Evolutionary conservation across 2,888 invertebrate species (phyloP).

Genomic region (Polydrusus tereticollis): DNA sequence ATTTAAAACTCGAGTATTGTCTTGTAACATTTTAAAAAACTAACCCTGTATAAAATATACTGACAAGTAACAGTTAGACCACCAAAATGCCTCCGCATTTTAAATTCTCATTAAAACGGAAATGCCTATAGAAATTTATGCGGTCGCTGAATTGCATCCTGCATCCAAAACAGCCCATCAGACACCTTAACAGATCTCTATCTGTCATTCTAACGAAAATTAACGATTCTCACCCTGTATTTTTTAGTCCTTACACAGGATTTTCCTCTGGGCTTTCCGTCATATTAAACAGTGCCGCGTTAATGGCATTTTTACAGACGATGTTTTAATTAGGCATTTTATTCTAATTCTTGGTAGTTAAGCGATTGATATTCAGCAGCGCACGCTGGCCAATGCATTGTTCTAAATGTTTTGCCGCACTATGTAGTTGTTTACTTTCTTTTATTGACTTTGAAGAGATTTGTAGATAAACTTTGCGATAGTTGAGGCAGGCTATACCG

Average conservation of each 20-base stretch:
- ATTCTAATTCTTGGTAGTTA: slow-evolving; percentile 31
- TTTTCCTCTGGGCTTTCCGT: slow-evolving; percentile 35
- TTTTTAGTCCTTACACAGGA: slow-evolving; percentile 35
- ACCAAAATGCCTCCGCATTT: background rate
- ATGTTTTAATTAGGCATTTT: slow-evolving; percentile 42
- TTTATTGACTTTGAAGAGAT: too few species aligned
- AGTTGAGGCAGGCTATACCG: too few species aligned
- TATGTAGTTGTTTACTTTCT: background rate
- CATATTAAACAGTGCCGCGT: slow-evolving; percentile 44
- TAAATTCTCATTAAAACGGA: slow-evolving; percentile 47
- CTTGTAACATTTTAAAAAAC: too few species aligned
- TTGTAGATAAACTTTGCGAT: too few species aligned
- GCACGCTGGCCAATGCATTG: slow-evolving; percentile 8
- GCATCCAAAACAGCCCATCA: slow-evolving; percentile 44
- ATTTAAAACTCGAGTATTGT: too few species aligned
- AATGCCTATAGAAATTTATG: slow-evolving; percentile 51
- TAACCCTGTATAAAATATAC: background rate
- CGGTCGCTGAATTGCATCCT: slow-evolving; percentile 46
- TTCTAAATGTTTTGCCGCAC: background rate
- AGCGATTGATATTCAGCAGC: slow-evolving; percentile 8
- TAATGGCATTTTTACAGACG: slow-evolving; percentile 38
- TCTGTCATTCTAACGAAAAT: slow-evolving; percentile 42
- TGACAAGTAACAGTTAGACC: background rate
- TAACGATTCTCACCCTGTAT: slow-evolving; percentile 49
- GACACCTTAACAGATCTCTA: slow-evolving; percentile 26